Evolutionary conservation across 2,888 invertebrate genomes (phyloP).

Genomic region (Lypha dubia): DNA sequence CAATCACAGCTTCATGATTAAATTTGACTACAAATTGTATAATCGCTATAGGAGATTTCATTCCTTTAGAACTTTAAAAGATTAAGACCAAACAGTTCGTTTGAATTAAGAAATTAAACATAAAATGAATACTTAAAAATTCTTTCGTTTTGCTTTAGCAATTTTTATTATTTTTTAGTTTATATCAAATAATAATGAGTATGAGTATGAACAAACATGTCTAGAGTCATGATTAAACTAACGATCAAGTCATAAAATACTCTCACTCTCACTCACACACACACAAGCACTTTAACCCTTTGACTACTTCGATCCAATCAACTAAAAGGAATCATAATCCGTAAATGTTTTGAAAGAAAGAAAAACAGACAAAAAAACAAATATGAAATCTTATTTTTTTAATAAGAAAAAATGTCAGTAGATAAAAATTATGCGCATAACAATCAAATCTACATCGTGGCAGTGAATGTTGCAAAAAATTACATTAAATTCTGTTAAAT

Average conservation of each 20-base stretch:
- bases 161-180: not conserved
- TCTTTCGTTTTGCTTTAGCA: not conserved
- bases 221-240: not conserved
- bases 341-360: not conserved
- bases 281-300: not conserved
- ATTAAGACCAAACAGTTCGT: too few relatives aligned
- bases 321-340: not conserved
- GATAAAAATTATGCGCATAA: not conserved
- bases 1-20: too few relatives aligned
- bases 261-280: not conserved
- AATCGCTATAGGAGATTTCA: too few relatives aligned
- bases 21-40: too few relatives aligned
- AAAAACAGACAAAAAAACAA: not conserved
- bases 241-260: conserved; percentile 5
- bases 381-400: too few relatives aligned
- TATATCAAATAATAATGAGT: not conserved
- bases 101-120: too few relatives aligned
- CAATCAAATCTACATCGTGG: not conserved
- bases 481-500: conserved; percentile 15
- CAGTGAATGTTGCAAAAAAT: conserved; percentile 2
- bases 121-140: too few relatives aligned
- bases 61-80: too few relatives aligned
- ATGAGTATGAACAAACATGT: not conserved
- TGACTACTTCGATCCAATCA: not conserved
- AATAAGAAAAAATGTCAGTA: not conserved